These are phyloP conservation scores for Lasioglossum oenotherae DNA, from an alignment of 2,888 invertebrate species.

Conservation along the genomic window DNA sequence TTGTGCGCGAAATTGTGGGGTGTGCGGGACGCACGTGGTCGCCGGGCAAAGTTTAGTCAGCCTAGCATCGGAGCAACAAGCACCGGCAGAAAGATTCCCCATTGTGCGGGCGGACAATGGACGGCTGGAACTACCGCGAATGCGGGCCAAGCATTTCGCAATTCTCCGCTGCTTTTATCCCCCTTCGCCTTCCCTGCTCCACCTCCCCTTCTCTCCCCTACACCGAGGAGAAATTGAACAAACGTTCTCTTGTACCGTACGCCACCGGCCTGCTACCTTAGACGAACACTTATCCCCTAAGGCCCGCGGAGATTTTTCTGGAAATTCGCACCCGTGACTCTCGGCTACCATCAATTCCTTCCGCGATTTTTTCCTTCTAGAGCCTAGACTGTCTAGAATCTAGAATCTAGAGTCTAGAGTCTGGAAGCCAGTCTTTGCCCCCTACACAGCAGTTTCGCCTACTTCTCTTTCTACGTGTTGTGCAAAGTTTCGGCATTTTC, in stretches of 20 bases:
- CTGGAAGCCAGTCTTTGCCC: too few relatives aligned
- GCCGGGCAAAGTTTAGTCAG: slow-evolving; percentile 71
- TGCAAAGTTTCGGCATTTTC: background rate
- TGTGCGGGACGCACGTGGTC: slow-evolving; percentile 64
- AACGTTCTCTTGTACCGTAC: slow-evolving; percentile 45
- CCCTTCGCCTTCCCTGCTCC: slow-evolving; percentile 22
- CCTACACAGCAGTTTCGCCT: too few relatives aligned
- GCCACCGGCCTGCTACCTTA: background rate
- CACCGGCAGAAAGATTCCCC: slow-evolving; percentile 72
- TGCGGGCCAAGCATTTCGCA: slow-evolving; percentile 67
- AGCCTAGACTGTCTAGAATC: too few relatives aligned
- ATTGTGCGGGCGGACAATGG: slow-evolving; percentile 75
- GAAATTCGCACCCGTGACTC: background rate
- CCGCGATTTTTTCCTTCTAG: background rate
- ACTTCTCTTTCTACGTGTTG: background rate
- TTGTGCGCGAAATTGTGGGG: slow-evolving; percentile 67
- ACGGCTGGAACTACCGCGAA: slow-evolving; percentile 65
- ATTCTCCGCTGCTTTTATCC: slow-evolving; percentile 64
- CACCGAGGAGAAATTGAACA: slow-evolving; percentile 53
- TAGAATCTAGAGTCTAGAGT: too few relatives aligned
- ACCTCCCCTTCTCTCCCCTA: too few relatives aligned
- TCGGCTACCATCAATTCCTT: background rate
- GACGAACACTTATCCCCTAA: background rate
- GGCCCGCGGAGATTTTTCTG: background rate
- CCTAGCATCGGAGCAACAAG: slow-evolving; percentile 71